These are phyloP conservation scores for Actinostola sp. DNA, from an alignment of 92 coral and sea anemone species.

Conservation along the genomic window DNA sequence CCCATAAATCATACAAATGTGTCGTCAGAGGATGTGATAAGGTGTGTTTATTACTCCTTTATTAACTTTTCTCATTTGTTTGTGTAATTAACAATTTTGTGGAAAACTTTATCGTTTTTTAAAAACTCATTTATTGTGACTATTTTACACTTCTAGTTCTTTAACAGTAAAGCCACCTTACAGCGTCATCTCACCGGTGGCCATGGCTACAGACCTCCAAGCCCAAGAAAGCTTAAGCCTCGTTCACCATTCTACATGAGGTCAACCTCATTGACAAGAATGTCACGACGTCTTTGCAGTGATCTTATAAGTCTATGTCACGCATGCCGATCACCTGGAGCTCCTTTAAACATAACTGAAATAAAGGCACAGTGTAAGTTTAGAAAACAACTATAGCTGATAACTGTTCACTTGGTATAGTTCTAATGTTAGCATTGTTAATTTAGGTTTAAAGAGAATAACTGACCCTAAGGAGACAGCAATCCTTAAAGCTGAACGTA, in stretches of 20 bases:
- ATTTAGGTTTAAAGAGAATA: slow-evolving; percentile 76
- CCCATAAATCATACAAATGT: slow-evolving; percentile 95
- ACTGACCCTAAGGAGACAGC: slow-evolving; percentile 68
- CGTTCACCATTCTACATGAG: slow-evolving; percentile 94
- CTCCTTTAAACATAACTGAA: slow-evolving; percentile 68
- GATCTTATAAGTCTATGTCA: slow-evolving; percentile 78
- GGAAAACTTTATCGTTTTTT: too few species aligned
- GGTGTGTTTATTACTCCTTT: slow-evolving; percentile 31
- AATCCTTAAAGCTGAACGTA: slow-evolving; percentile 69
- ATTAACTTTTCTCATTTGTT: too few species aligned
- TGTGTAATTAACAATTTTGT: too few species aligned
- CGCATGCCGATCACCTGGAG: slow-evolving; percentile 80
- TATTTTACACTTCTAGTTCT: slow-evolving; percentile 60
- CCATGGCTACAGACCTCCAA: slow-evolving; percentile 95
- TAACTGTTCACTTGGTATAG: neutral
- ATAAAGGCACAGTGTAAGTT: slow-evolving; percentile 86
- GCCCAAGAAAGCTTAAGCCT: slow-evolving; percentile 93
- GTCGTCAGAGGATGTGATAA: slow-evolving; percentile 87
- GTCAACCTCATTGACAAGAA: slow-evolving; percentile 78
- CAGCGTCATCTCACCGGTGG: slow-evolving; percentile 90
- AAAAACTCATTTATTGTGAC: too few species aligned
- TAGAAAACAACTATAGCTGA: neutral
- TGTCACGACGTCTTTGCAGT: slow-evolving; percentile 86
- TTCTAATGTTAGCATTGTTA: neutral
- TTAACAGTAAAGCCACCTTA: slow-evolving; percentile 88